These are phyloP conservation scores for Diarsia brunnea DNA, from an alignment of 2,888 invertebrate species.

Conservation along the genomic window DNA sequence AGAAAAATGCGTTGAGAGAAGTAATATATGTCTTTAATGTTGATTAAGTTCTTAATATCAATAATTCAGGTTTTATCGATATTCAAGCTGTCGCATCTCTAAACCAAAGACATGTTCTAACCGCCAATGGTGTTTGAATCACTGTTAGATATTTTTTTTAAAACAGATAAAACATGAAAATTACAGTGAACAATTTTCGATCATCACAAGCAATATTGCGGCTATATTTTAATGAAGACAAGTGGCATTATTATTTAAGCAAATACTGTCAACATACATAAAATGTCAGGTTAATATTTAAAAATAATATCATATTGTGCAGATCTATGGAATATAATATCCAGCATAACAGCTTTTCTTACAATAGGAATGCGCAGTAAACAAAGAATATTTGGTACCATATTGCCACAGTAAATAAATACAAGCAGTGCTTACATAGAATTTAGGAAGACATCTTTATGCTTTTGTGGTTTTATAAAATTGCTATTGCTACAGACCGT, in stretches of 20 bases:
- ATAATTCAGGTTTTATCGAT: background rate
- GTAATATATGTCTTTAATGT: background rate
- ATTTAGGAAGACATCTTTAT: slow-evolving; percentile 4
- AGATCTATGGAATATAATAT: slow-evolving; percentile 48
- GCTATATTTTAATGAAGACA: slow-evolving; percentile 17
- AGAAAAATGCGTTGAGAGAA: background rate
- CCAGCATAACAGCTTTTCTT: slow-evolving; percentile 32
- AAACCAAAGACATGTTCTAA: background rate
- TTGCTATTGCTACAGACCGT: background rate
- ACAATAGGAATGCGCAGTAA: slow-evolving; percentile 54
- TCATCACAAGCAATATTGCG: slow-evolving; percentile 17
- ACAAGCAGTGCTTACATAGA: background rate
- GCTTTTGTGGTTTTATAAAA: background rate
- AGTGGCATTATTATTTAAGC: slow-evolving; percentile 13
- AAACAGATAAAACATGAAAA: background rate
- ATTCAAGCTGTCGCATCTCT: background rate
- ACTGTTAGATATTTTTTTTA: background rate
- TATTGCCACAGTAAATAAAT: slow-evolving; percentile 39
- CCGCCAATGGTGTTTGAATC: background rate
- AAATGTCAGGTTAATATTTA: slow-evolving; percentile 17
- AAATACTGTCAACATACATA: slow-evolving; percentile 31
- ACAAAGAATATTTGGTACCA: slow-evolving; percentile 61
- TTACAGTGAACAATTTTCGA: slow-evolving; percentile 41
- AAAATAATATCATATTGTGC: slow-evolving; percentile 52
- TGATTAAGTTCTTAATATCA: background rate